phyloP scores from a whole-genome alignment of 2,797 vertebrate species.

The Sebastes taczanowskii region DNA sequence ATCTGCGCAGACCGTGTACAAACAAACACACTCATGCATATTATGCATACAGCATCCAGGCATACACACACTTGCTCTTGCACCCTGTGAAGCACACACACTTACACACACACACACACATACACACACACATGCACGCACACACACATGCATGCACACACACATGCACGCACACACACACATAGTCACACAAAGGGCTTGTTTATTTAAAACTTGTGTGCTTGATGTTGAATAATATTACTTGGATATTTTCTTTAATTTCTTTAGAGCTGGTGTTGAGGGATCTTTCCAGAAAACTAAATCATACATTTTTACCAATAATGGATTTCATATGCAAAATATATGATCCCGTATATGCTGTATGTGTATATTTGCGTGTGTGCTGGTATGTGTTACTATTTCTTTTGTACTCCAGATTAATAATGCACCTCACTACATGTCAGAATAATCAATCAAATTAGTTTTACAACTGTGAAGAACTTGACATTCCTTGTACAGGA shows the following conservation, averaged over 20 bases:
- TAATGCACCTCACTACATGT: background rate
- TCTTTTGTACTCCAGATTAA: background rate
- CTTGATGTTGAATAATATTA: conserved; percentile 5
- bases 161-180: background rate
- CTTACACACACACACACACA: background rate
- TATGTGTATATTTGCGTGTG: background rate
- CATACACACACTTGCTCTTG: conserved; percentile 14
- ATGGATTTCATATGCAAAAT: background rate
- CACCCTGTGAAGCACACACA: conserved; percentile 3
- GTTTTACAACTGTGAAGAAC: background rate
- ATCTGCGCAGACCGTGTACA: conserved; percentile 42
- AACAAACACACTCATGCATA: conserved; percentile 37
- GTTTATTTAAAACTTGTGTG: conserved; percentile 2
- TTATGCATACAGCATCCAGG: conserved; percentile 22
- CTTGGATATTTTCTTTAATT: background rate
- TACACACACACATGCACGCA: background rate
- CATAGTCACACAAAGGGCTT: background rate
- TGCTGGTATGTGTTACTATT: background rate
- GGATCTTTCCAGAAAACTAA: background rate
- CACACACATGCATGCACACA: background rate
- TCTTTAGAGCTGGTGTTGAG: background rate
- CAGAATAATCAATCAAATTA: background rate
- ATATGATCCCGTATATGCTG: background rate
- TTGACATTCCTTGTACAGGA: too few relatives aligned
- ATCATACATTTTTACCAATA: background rate